These are phyloP conservation scores for Alitta virens DNA, from an alignment of 2,888 invertebrate genomes.

Conservation along the genomic window DNA sequence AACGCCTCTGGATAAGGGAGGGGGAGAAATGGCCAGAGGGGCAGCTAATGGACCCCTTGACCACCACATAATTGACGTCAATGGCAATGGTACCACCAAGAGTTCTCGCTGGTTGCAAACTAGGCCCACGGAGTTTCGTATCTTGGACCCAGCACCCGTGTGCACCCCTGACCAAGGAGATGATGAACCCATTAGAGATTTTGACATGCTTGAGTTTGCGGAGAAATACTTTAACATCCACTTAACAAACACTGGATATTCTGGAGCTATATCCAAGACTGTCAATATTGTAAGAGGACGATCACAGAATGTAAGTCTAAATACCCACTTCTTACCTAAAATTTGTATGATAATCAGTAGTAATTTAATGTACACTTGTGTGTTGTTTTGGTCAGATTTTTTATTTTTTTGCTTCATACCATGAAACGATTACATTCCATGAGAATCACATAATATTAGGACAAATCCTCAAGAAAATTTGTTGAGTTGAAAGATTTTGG, in stretches of 20 bases:
- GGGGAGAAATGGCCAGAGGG: constrained; percentile 5
- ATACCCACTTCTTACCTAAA: not conserved
- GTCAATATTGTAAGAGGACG: constrained; percentile 40
- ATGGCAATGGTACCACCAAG: constrained; percentile 17
- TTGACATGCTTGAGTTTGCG: constrained; percentile 90
- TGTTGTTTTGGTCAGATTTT: too few relatives aligned
- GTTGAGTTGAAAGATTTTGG: too few relatives aligned
- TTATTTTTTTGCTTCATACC: too few relatives aligned
- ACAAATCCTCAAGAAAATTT: too few relatives aligned
- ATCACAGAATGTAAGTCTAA: constrained; percentile 36
- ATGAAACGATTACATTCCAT: too few relatives aligned
- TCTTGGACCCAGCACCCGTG: not conserved
- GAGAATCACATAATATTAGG: too few relatives aligned
- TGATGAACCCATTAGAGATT: constrained; percentile 53
- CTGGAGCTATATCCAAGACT: constrained; percentile 46
- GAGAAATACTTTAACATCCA: constrained; percentile 89
- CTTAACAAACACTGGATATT: constrained; percentile 44
- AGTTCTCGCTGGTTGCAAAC: not conserved
- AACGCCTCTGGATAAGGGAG: not conserved
- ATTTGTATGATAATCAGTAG: not conserved
- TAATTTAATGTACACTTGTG: too few relatives aligned
- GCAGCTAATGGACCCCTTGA: not conserved
- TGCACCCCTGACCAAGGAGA: not conserved
- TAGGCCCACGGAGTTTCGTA: not conserved
- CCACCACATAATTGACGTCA: constrained; percentile 16